Evolutionary conservation across 2,888 invertebrate species (phyloP), one percentile per base, ranked within the genome.

Genomic region (Caenorhabditis sp.): DNA sequence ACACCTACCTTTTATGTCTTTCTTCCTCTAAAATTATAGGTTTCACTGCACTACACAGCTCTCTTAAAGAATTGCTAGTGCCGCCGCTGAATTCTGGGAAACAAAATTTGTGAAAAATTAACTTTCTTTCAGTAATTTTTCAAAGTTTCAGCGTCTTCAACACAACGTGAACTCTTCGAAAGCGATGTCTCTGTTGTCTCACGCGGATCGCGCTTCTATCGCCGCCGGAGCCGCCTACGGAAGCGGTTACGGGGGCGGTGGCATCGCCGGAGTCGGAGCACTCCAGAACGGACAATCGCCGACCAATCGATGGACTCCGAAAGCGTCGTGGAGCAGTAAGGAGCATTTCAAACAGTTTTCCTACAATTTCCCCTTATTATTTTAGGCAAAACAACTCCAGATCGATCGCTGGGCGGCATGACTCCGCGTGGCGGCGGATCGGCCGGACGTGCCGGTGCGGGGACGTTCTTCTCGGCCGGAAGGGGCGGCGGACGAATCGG

Each of bases 141-240:
- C 1, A 24, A 15, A 26, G 15, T 74, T 83, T 56, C 66, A 87
- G 87, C 81, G 82, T 24, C 76, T 83, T 17, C 83, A 84, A 79
- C 78, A 79, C 63, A 87, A 86, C 70, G 81, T 87, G 39, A 87
- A 87, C 66, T 88, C 88, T 43, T 86, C 86, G 52, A 87, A 87
- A 66, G 87, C 85, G 8, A 80, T 87, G 81, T 85, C 75, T 17
- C 59, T 68, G 11, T 56, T 83, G 32, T 63, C 74, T 43, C 83
- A 78, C 32, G 56, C 78, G 13, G 84, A 84, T 45, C 79, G 84
- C 9, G 59, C 65, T 15, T 50, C 74, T 8, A 71, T 80, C 15
- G 75, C 75, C 3, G 48, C 62, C 24, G 76, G 76, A 0, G 66
- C 48, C 20, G 73, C 74, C 11, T 72, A 53, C 48, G 75, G 72